phyloP scores from a whole-genome alignment of 2,888 invertebrate species.

The Stramonita haemastoma region DNA sequence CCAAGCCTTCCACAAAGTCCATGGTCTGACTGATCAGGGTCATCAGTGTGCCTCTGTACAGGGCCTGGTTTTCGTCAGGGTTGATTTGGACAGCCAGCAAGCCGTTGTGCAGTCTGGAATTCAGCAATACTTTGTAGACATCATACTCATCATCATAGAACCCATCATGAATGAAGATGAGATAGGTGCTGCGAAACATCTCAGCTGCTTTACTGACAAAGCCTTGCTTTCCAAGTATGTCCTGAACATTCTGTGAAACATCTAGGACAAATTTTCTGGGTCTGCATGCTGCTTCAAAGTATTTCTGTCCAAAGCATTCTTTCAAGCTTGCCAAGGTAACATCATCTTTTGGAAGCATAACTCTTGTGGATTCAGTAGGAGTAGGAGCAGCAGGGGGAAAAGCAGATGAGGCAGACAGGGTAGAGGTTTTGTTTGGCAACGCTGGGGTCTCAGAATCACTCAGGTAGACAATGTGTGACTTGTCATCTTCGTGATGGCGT shows the following conservation, averaged over 20 bases:
- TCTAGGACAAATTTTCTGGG: slow-evolving; percentile 52
- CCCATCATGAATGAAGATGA: slow-evolving; percentile 45
- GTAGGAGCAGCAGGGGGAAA: neutral
- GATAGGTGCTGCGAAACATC: slow-evolving; percentile 20
- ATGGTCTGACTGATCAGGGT: slow-evolving; percentile 40
- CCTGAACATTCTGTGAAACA: slow-evolving; percentile 43
- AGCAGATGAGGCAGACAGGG: neutral
- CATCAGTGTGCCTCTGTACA: slow-evolving; percentile 29
- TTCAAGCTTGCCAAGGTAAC: slow-evolving; percentile 41
- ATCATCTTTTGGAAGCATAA: slow-evolving; percentile 42
- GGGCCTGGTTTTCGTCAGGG: slow-evolving; percentile 10
- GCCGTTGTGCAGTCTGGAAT: slow-evolving; percentile 38
- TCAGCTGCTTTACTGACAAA: slow-evolving; percentile 6
- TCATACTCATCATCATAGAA: slow-evolving; percentile 46
- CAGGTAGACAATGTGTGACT: slow-evolving; percentile 44
- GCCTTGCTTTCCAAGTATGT: slow-evolving; percentile 18
- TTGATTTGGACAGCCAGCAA: slow-evolving; percentile 27
- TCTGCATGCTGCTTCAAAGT: slow-evolving; percentile 49
- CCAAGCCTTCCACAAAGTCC: slow-evolving; percentile 27
- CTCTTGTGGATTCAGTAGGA: slow-evolving; percentile 21
- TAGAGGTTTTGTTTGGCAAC: neutral
- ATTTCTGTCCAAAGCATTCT: slow-evolving; percentile 46
- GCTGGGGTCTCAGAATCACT: neutral
- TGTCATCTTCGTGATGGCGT: neutral
- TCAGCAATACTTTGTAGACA: slow-evolving; percentile 44